Evolutionary conservation across 2,797 vertebrate genomes (phyloP), one percentile per base, ranked within the genome.

Genomic region (Pangasius mekongensis): DNA sequence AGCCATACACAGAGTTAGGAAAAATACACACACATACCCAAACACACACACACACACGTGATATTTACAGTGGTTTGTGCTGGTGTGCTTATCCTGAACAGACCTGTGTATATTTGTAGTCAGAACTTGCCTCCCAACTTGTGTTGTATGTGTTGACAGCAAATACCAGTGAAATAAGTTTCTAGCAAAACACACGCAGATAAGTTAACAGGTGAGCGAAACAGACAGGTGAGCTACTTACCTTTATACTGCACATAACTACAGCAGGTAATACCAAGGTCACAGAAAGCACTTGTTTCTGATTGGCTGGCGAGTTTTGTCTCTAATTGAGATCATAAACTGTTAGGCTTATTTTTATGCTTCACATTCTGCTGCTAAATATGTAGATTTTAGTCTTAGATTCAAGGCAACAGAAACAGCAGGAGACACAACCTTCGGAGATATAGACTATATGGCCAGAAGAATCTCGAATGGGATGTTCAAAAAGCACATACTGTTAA

Each of bases 81-180:
- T 64, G 14, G 36, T 47, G 14, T 47, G n/a, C 16, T 30, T n/a
- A 30, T 18, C 14, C 39, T 5, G 81, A 33, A 49, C 82, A 83
- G 62, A 67, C 62, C 9, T 22, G 62, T 83, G 43, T 83, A 52
- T 49, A 49, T 83, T 83, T 83, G 62, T 49, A 11, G 82, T 66
- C 14, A 30, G 24, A 22, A 20, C 62, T 30, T 24, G 62, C 39
- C 16, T 67, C n/a, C 2, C 1, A 10, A n/a, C n/a, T n/a, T n/a
- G 27, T 49, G 62, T 67, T 67, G 39, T 33, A 6, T 30, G 1
- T 82, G 36, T 62, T 60, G 30, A 27, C 1, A 82, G 36, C 78
- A 33, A 60, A 60, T 60, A 81, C 20, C 54, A 16, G 22, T 36
- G 54, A 36, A 36, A 20, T 27, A 3, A 77, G 43, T 82, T 62